Conservation (phyloP, 1,140 invertebrate species). For the Caenorhabditis latens region DNA sequence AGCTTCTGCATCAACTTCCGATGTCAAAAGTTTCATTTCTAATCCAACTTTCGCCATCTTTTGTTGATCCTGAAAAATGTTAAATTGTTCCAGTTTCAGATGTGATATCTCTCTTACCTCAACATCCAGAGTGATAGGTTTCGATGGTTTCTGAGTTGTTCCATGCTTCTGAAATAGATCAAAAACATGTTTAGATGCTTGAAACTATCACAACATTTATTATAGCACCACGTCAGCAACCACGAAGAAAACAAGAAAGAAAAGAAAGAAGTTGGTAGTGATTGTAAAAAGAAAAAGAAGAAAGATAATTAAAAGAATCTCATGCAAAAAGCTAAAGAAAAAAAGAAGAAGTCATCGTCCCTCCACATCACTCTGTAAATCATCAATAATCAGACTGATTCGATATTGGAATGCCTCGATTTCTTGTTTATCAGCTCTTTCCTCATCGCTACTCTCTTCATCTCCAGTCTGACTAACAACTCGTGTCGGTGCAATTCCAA, state of each 20-base stretch:
- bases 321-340: conserved; percentile 4
- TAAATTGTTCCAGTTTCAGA: background rate
- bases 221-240: conserved; percentile 49
- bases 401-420: conserved; percentile 71
- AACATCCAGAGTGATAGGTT: conserved; percentile 88
- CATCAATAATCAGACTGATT: conserved; percentile 74
- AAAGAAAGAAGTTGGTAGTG: background rate
- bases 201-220: conserved; percentile 54
- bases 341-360: conserved; percentile 55
- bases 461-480: conserved; percentile 57
- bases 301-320: conserved; percentile 51
- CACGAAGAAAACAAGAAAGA: background rate
- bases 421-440: conserved; percentile 58
- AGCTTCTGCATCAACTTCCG: conserved; percentile 95
- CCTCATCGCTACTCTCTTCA: conserved; percentile 39
- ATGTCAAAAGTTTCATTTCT: conserved; percentile 96
- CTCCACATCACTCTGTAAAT: conserved; percentile 68
- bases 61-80: conserved; percentile 87
- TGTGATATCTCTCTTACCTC: conserved; percentile 81
- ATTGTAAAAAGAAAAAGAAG: conserved; percentile 31
- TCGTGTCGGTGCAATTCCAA: conserved; percentile 42
- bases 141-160: conserved; percentile 92
- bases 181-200: conserved; percentile 41
- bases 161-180: conserved; percentile 88
- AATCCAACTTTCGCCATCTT: conserved; percentile 96